These are phyloP conservation scores for Dinomys branickii DNA, from an alignment of 2,113 vertebrate species.

Conservation along the genomic window DNA sequence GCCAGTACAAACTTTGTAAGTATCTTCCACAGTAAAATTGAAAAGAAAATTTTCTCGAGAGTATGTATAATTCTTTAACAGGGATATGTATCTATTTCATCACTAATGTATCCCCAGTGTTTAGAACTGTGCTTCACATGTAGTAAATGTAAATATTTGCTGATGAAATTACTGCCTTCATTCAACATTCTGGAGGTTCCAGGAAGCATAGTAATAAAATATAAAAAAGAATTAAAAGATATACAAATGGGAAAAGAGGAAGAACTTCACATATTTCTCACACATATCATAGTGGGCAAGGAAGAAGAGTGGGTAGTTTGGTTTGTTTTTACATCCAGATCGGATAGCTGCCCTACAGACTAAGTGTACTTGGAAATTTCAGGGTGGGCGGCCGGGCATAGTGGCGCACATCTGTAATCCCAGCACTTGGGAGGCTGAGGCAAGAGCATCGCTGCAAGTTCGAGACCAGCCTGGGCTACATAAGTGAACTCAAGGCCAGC, in stretches of 20 bases:
- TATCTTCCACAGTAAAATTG: not conserved
- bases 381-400: too few species aligned
- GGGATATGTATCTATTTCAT: not conserved
- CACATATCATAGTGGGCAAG: not conserved
- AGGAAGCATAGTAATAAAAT: not conserved
- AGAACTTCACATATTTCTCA: not conserved
- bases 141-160: conserved; percentile 23
- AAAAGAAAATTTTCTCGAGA: not conserved
- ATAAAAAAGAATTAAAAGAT: not conserved
- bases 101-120: not conserved
- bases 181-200: not conserved
- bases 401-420: too few species aligned
- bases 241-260: not conserved
- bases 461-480: too few species aligned
- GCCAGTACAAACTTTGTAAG: not conserved
- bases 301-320: not conserved
- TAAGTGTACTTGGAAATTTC: not conserved
- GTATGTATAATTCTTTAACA: not conserved
- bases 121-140: not conserved
- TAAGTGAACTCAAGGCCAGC: too few species aligned
- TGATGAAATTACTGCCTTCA: not conserved
- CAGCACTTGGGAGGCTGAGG: too few species aligned
- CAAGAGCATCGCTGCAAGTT: too few species aligned
- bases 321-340: not conserved
- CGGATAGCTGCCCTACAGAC: not conserved